A percentile compares a stretch with the other conserved stretches of the same genome.
Evolutionary conservation across 2,888 invertebrate species (phyloP).

Genomic region (Neocrepidodera transversa): DNA sequence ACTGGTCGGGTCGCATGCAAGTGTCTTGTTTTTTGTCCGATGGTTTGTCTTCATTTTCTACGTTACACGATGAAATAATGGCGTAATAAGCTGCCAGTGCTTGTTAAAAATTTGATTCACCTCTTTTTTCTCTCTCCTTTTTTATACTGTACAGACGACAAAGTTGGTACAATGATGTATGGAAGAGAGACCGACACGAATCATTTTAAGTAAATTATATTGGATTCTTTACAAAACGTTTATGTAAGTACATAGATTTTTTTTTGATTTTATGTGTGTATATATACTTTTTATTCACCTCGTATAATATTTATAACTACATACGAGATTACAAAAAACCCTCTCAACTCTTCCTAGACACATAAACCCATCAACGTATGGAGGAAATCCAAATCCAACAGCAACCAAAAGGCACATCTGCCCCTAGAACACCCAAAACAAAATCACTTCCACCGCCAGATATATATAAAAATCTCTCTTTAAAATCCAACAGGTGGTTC

Average conservation of each 20-base stretch:
- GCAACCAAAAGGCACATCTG: conserved; percentile 16
- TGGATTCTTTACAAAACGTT: too few relatives aligned
- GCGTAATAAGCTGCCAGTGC: conserved; percentile 16
- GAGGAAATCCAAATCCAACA: background rate
- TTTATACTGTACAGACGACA: background rate
- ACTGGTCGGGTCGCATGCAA: conserved; percentile 28
- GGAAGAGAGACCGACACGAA: background rate
- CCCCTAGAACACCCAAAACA: conserved; percentile 21
- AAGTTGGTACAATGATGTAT: background rate
- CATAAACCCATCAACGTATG: conserved; percentile 20
- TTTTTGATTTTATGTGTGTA: too few relatives aligned
- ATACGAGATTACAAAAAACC: background rate
- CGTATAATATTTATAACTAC: background rate
- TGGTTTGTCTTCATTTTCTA: conserved; percentile 34
- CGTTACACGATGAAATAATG: conserved; percentile 27
- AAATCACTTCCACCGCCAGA: conserved; percentile 18
- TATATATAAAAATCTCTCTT: conserved; percentile 17
- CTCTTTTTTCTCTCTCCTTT: conserved; percentile 5
- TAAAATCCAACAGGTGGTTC: conserved; percentile 28
- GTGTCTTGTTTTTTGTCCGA: conserved; percentile 28
- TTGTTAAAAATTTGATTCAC: conserved; percentile 21
- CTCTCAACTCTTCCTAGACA: background rate
- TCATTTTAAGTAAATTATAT: too few relatives aligned
- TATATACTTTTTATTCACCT: background rate
- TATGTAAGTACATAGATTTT: too few relatives aligned